Conservation (phyloP, 2,113 vertebrate species). For the Oreocharis arfaki region DNA sequence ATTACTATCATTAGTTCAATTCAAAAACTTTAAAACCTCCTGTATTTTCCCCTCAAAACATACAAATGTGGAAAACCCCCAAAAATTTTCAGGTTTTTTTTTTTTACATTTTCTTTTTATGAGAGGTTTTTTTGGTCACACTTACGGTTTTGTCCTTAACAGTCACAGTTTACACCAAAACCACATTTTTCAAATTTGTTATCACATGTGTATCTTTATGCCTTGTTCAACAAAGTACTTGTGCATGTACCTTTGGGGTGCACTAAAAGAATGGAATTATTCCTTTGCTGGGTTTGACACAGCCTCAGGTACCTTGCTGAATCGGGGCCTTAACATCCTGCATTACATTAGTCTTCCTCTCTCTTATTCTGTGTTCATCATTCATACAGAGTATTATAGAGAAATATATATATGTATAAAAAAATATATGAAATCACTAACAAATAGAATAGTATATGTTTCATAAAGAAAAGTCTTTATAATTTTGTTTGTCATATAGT, state of each 20-base stretch:
- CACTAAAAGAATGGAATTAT: background rate
- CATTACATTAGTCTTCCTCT: slow-evolving; percentile 33
- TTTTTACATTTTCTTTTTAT: background rate
- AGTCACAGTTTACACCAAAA: slow-evolving; percentile 36
- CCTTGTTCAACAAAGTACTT: slow-evolving; percentile 22
- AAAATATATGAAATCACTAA: slow-evolving; percentile 48
- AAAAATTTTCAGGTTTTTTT: background rate
- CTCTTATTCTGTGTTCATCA: background rate
- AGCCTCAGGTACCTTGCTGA: slow-evolving; percentile 8
- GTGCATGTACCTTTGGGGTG: background rate
- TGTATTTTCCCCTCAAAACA: background rate
- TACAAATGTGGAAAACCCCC: background rate
- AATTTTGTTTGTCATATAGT: slow-evolving; percentile 76
- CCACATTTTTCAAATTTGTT: slow-evolving; percentile 5
- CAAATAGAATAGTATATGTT: slow-evolving; percentile 65
- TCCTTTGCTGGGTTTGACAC: background rate
- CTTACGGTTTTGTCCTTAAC: background rate
- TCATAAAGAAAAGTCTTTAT: slow-evolving; percentile 73
- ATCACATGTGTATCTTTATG: background rate
- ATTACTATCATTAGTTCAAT: background rate
- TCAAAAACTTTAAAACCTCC: background rate
- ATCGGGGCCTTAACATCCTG: background rate
- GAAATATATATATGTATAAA: slow-evolving; percentile 16
- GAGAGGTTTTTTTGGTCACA: background rate
- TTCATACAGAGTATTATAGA: slow-evolving; percentile 42